A percentile compares a stretch with the other conserved stretches of the same genome.
These are phyloP conservation scores for Patella pellucida DNA, from an alignment of 2,888 invertebrate species.

Conservation along the genomic window DNA sequence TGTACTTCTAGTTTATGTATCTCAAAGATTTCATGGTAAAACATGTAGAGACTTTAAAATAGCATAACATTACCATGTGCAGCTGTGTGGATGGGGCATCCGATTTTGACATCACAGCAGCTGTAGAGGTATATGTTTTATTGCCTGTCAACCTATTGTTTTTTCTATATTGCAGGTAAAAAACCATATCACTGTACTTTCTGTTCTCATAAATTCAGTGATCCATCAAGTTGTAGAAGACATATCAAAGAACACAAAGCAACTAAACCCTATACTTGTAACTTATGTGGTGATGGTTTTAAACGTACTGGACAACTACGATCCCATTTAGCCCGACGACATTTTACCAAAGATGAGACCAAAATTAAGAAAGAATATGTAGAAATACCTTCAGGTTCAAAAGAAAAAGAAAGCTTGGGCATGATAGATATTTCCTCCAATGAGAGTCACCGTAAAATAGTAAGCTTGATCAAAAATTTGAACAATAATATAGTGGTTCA, in stretches of 20 bases:
- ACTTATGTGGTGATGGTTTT: constrained; percentile 61
- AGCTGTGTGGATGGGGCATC: too few species aligned
- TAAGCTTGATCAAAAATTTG: constrained; percentile 49
- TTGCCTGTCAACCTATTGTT: too few species aligned
- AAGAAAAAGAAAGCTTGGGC: constrained; percentile 3
- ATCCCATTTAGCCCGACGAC: constrained; percentile 51
- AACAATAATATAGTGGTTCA: constrained; percentile 30
- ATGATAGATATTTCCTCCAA: constrained; percentile 21
- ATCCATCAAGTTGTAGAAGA: constrained; percentile 64
- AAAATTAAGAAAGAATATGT: constrained; percentile 35
- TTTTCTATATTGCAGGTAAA: constrained; percentile 47
- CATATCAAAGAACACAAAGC: constrained; percentile 64
- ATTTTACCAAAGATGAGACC: constrained; percentile 39
- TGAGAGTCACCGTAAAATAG: constrained; percentile 48
- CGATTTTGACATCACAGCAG: too few species aligned
- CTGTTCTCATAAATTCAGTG: constrained; percentile 63
- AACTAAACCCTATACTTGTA: constrained; percentile 59
- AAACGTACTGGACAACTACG: constrained; percentile 60
- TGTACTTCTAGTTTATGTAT: too few species aligned
- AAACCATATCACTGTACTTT: constrained; percentile 64
- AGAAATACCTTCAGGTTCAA: constrained; percentile 21
- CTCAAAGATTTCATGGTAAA: too few species aligned
- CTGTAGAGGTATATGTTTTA: too few species aligned
- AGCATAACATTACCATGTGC: too few species aligned
- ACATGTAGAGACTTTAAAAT: too few species aligned